Evolutionary conservation across 2,888 invertebrate species (phyloP).

Genomic region (Pollenia griseotomentosa): DNA sequence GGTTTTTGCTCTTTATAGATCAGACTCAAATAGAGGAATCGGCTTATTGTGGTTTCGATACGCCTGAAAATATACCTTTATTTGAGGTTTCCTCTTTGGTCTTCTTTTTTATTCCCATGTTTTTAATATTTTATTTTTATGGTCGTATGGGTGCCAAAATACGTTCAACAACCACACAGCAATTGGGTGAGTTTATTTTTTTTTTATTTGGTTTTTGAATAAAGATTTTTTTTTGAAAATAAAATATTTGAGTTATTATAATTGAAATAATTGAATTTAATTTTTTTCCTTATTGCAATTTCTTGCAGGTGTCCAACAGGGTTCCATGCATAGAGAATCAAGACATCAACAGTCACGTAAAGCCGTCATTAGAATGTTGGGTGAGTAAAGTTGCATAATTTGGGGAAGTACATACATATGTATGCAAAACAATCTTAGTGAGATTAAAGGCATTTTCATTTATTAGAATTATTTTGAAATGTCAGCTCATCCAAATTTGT

Average conservation of each 20-base stretch:
- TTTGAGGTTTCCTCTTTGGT: constrained; percentile 92
- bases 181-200: constrained; percentile 82
- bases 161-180: constrained; percentile 85
- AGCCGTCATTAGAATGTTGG: constrained; percentile 91
- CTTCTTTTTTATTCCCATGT: constrained; percentile 91
- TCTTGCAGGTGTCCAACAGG: constrained; percentile 84
- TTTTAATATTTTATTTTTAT: constrained; percentile 91
- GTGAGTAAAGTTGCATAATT: constrained; percentile 84
- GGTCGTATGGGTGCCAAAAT: constrained; percentile 91
- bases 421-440: background rate
- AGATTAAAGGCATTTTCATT: background rate
- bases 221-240: background rate
- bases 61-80: constrained; percentile 87
- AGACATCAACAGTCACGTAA: constrained; percentile 88
- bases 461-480: no score
- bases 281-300: constrained; percentile 9
- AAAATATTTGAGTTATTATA: background rate
- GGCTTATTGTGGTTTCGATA: constrained; percentile 91
- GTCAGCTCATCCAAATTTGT: no score
- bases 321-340: constrained; percentile 88
- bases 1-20: constrained; percentile 78
- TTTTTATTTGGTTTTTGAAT: background rate
- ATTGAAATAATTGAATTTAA: constrained; percentile 36
- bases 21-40: constrained; percentile 87
- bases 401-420: background rate